Percentiles rank a stretch among this genome's conserved stretches.
Evolutionary conservation across 2,888 invertebrate genomes (phyloP).

Genomic region (Pachliopta kotzebuea): DNA sequence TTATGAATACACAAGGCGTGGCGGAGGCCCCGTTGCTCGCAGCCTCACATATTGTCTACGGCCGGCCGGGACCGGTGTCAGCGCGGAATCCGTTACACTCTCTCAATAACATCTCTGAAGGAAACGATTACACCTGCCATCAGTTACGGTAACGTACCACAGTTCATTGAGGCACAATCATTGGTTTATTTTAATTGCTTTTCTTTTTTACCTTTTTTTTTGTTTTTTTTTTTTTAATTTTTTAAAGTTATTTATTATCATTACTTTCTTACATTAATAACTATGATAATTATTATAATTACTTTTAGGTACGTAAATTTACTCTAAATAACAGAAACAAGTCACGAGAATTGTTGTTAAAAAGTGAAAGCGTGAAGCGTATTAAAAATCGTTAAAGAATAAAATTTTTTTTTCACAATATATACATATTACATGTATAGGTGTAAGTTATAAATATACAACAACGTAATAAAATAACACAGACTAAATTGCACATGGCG

Average conservation of each 20-base stretch:
- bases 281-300: slow-evolving; percentile 78
- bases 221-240: slow-evolving; percentile 47
- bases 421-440: slow-evolving; percentile 76
- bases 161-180: slow-evolving; percentile 81
- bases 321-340: slow-evolving; percentile 80
- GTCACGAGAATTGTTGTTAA: slow-evolving; percentile 72
- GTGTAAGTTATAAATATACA: slow-evolving; percentile 77
- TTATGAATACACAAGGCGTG: slow-evolving; percentile 76
- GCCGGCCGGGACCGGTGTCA: slow-evolving; percentile 53
- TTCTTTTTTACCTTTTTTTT: slow-evolving; percentile 49
- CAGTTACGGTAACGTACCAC: slow-evolving; percentile 80
- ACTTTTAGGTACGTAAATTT: slow-evolving; percentile 80
- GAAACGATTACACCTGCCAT: slow-evolving; percentile 75
- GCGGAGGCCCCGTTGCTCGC: slow-evolving; percentile 61
- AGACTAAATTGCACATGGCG: slow-evolving; percentile 79
- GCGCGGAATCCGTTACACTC: slow-evolving; percentile 60
- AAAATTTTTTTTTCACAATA: slow-evolving; percentile 77
- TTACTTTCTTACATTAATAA: slow-evolving; percentile 50
- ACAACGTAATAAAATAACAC: slow-evolving; percentile 78
- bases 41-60: slow-evolving; percentile 65
- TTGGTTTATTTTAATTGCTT: slow-evolving; percentile 79
- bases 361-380: slow-evolving; percentile 79
- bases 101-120: slow-evolving; percentile 53
- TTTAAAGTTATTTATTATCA: slow-evolving; percentile 41
- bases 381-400: slow-evolving; percentile 72